Conservation (phyloP, 2,888 invertebrate genomes). For the Cistogaster globosa region DNA sequence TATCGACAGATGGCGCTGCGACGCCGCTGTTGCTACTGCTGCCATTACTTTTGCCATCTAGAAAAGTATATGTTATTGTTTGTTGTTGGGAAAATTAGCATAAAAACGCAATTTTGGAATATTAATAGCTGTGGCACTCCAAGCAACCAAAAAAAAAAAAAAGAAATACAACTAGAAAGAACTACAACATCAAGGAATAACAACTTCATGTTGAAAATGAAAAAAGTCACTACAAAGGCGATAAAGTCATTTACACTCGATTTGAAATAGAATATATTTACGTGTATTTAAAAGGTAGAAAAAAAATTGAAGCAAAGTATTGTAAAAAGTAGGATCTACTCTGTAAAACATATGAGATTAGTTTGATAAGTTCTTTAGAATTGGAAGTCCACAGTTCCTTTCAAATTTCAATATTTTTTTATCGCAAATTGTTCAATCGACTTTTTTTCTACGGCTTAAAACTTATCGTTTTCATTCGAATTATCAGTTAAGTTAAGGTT, state of each 20-base stretch:
- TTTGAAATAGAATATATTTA: slow-evolving; percentile 51
- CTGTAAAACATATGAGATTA: not conserved
- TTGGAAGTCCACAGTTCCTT: too few relatives aligned
- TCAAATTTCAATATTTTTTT: too few relatives aligned
- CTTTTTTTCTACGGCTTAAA: too few relatives aligned
- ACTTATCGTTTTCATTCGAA: too few relatives aligned
- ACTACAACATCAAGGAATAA: slow-evolving; percentile 1
- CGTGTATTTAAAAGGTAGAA: not conserved
- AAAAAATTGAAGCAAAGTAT: slow-evolving; percentile 11
- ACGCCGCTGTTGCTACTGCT: slow-evolving; percentile 21
- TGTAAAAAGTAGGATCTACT: not conserved
- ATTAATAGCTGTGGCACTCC: slow-evolving; percentile 78
- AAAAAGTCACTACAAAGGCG: slow-evolving; percentile 68
- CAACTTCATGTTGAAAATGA: slow-evolving; percentile 16
- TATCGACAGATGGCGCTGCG: slow-evolving; percentile 78
- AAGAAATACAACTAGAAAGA: not conserved
- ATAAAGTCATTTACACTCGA: slow-evolving; percentile 75
- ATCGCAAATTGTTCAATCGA: too few relatives aligned
- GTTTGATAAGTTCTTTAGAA: slow-evolving; percentile 33
- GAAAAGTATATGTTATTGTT: slow-evolving; percentile 25
- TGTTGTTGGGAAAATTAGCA: slow-evolving; percentile 79
- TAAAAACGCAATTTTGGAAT: slow-evolving; percentile 83
- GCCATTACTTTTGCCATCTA: slow-evolving; percentile 6
- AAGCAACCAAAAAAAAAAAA: slow-evolving; percentile 57
- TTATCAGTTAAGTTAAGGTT: too few relatives aligned